Percentiles rank a stretch among this genome's conserved stretches.
Conservation (phyloP, 2,888 invertebrate species). For the Drosophila nigritarsus region DNA sequence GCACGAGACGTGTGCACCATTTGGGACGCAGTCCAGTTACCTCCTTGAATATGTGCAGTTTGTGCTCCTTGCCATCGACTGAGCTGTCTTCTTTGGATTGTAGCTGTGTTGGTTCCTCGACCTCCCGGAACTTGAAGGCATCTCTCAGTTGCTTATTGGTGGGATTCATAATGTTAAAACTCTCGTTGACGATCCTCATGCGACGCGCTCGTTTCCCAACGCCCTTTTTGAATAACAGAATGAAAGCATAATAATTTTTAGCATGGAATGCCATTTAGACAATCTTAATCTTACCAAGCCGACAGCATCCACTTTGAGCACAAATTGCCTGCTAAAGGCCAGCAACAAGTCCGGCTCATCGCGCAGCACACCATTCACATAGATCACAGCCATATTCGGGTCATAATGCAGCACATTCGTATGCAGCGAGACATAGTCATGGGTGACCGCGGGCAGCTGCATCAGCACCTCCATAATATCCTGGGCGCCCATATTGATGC, state of each 20-base stretch:
- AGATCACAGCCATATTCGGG: conserved; percentile 29
- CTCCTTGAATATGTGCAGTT: conserved; percentile 78
- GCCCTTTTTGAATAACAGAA: conserved; percentile 59
- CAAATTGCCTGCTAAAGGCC: conserved; percentile 64
- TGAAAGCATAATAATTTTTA: not conserved
- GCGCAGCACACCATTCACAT: conserved; percentile 57
- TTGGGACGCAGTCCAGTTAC: conserved; percentile 75
- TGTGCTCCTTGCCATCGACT: conserved; percentile 70
- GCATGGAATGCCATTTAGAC: not conserved
- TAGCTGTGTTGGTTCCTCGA: not conserved
- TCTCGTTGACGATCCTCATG: conserved; percentile 79
- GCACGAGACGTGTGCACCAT: conserved; percentile 80
- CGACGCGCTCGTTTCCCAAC: conserved; percentile 50
- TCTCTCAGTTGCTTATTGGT: conserved; percentile 52
- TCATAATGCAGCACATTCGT: conserved; percentile 68
- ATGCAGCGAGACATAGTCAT: conserved; percentile 78
- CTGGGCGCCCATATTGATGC: conserved; percentile 63
- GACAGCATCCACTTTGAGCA: conserved; percentile 51
- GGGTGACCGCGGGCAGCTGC: conserved; percentile 71
- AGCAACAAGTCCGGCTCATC: conserved; percentile 53
- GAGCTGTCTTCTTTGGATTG: conserved; percentile 41
- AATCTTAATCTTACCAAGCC: conserved; percentile 39
- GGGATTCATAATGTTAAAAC: conserved; percentile 75
- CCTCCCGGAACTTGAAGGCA: conserved; percentile 69
- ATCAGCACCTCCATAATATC: conserved; percentile 75